These are phyloP conservation scores for Patella caerulea DNA, from an alignment of 2,888 invertebrate species.

Conservation along the genomic window DNA sequence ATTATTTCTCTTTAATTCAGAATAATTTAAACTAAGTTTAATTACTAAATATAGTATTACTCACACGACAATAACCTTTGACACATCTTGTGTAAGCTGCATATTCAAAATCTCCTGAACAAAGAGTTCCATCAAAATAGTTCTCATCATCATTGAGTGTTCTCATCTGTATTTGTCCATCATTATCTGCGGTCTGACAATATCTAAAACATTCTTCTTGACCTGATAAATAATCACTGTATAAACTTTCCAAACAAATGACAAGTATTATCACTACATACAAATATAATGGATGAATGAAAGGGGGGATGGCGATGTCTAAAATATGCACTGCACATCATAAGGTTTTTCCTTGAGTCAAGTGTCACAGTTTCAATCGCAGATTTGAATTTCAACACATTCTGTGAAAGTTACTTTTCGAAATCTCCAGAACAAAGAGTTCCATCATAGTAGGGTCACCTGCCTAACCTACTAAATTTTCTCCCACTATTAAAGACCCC, in stretches of 20 bases:
- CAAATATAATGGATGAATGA: too few relatives aligned
- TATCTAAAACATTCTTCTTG: neutral
- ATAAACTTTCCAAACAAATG: too few relatives aligned
- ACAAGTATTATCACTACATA: too few relatives aligned
- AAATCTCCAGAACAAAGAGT: slow-evolving; percentile 40
- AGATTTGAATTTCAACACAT: slow-evolving; percentile 45
- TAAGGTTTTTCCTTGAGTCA: too few relatives aligned
- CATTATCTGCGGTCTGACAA: slow-evolving; percentile 40
- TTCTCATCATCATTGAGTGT: slow-evolving; percentile 27
- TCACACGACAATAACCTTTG: slow-evolving; percentile 50
- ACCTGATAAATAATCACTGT: too few relatives aligned
- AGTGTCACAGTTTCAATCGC: too few relatives aligned
- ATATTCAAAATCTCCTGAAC: slow-evolving; percentile 24
- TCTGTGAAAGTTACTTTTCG: slow-evolving; percentile 32
- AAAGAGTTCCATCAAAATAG: slow-evolving; percentile 51
- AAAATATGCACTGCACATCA: too few relatives aligned
- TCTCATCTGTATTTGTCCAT: slow-evolving; percentile 29
- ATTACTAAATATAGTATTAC: neutral
- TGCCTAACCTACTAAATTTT: too few relatives aligned
- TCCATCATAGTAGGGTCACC: slow-evolving; percentile 42
- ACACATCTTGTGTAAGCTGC: slow-evolving; percentile 49
- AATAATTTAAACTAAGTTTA: neutral
- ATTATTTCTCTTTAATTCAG: neutral
- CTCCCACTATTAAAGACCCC: too few relatives aligned
- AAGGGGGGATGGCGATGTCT: too few relatives aligned